Base-by-base conservation (phyloP, 2,797 vertebrate genomes). In the Coreius guichenoti region DNA sequence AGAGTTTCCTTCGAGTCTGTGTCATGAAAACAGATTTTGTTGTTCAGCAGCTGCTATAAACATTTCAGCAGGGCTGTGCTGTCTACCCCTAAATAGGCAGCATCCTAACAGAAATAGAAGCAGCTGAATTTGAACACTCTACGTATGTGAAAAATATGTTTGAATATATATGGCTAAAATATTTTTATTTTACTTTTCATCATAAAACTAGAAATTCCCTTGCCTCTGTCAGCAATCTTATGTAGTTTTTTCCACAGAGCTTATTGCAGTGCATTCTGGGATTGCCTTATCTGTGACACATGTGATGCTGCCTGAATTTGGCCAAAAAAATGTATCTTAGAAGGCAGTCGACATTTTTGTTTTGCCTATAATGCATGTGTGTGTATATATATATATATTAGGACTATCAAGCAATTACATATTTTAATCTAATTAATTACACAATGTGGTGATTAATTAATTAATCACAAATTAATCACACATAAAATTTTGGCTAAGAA, bases 241-340 rank as follows among this genome's bases (percentile, higher is more conserved):
- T 45, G 39, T 45, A 17, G 26, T 47, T 73, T 26, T 45, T 19
- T 47, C 26, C 45, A 49, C 16, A 49, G 14, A 11, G 70, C 8
- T 73, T 73, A 9, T 29, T 73, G 43, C 70, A 29, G 8, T 73
- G 70, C 70, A 73, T 73, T 73, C 26, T 73, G 70, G n/a, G 70
- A 49, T 31, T 12, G 45, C n/a, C 45, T 19, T 73, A 29, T 49
- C 70, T 73, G 45, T 29, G 70, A 29, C 70, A 73, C n/a, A 19
- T 29, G 69, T 36, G 67, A 68, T 21, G 65, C n/a, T 26, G 43
- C 43, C 23, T 61, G 56, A 13, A 3, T n/a, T 61, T 26, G 11
- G 9, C 56, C 70, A 9, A 73, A 29, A 49, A 4, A 49, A 49
- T 14, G 69, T 26, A 17, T 72, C 69, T 72, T 72, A 47, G 69